These are phyloP conservation scores for Syngnathus scovelli DNA, from an alignment of 2,113 vertebrate species.

Conservation along the genomic window DNA sequence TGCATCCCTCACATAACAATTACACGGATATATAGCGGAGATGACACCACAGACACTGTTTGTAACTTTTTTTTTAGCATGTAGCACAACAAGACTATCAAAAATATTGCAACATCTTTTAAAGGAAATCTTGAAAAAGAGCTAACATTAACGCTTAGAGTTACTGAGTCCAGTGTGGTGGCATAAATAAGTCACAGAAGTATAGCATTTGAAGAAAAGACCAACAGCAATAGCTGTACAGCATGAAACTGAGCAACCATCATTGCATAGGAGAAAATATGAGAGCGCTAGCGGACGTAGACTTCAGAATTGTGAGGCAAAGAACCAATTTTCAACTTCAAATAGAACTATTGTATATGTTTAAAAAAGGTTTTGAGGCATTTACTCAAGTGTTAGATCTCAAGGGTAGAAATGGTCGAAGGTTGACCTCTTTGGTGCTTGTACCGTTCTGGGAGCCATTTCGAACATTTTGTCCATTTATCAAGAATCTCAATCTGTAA, in stretches of 20 bases:
- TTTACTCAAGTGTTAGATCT: background rate
- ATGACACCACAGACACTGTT: background rate
- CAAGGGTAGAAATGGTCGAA: background rate
- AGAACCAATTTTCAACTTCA: background rate
- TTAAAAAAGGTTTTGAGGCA: background rate
- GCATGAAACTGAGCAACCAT: slow-evolving; percentile 20
- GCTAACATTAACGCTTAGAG: too few relatives aligned
- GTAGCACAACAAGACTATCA: background rate
- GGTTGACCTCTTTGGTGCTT: too few relatives aligned
- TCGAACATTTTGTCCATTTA: background rate
- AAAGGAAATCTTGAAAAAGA: too few relatives aligned
- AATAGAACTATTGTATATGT: background rate
- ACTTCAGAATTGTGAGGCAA: background rate
- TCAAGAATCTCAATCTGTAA: background rate
- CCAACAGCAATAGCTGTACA: background rate
- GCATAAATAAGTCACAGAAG: background rate
- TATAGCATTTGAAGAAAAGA: background rate
- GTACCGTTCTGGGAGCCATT: background rate
- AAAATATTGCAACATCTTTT: too few relatives aligned
- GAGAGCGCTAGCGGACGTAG: slow-evolving; percentile 12
- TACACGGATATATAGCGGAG: background rate
- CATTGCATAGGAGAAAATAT: slow-evolving; percentile 24
- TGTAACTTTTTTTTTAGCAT: background rate
- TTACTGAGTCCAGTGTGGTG: background rate
- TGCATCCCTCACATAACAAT: background rate